Base-by-base conservation (phyloP, 1,140 invertebrate genomes). In the Hypsibius dujardini region DNA sequence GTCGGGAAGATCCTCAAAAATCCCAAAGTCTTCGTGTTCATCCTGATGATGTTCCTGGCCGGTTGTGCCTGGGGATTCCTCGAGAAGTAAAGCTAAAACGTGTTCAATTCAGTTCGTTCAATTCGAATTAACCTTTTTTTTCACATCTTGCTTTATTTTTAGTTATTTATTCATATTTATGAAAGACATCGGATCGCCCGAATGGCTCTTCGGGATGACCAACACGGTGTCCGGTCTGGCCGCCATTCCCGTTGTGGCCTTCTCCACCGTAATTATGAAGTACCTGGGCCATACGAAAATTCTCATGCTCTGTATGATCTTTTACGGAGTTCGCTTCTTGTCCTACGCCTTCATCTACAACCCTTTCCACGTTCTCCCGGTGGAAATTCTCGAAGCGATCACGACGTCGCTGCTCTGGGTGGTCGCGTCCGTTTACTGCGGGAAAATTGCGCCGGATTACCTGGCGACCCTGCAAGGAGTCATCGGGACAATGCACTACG, bases 401-500 rank as follows among this genome's bases (percentile, higher is more conserved):
- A 90, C 89, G n/a, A 86, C 87, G 73, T 87, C 87, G 15, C 79
- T 92, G 69, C 86, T 88, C 74, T 88, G 88, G 78, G 89, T 88
- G 0, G 87, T 89, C 1, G 87, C 87, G 7, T 86, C 89, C 1
- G 89, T 88, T 45, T 90, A 90, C 76, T 87, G 87, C 0, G 88
- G 87, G 1, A 85, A 85, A 73, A 81, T 90, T 1, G 87, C 88
- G 12, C 88, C 87, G 1, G 84, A 84, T 15, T 85, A 87, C 1
- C 86, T 90, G 73, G 87, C 86, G 28, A 90, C 87, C 7, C 85
- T 90, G 72, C 88, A 90, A 78, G 89, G 89, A 69, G 79, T 90
- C 69, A 81, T 91, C 1, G 87, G 87, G 28, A 88, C 88, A 59
- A 76, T 90, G 1, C 89, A 90, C 76, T 89, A 87, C 76, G 88